Evolutionary conservation across 2,797 vertebrate species (phyloP).

Genomic region (Notamacropus eugenii): DNA sequence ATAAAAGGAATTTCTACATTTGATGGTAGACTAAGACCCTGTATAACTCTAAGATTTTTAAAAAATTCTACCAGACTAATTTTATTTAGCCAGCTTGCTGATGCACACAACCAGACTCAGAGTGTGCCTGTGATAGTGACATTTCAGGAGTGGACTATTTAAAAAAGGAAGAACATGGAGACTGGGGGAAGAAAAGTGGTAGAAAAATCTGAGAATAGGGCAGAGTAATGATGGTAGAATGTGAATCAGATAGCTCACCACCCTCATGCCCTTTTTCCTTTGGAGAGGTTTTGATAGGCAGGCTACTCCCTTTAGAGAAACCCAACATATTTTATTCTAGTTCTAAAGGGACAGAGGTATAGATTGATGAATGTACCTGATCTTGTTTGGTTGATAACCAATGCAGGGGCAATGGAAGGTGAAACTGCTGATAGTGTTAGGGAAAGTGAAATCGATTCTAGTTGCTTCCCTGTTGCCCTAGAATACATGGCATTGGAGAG

Average conservation of each 20-base stretch:
- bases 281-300: neutral
- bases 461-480: neutral
- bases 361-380: neutral
- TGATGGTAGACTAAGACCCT: neutral
- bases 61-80: neutral
- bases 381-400: neutral
- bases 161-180: neutral
- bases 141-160: neutral
- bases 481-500: neutral
- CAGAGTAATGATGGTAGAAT: neutral
- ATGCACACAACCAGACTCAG: neutral
- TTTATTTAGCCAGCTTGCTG: neutral
- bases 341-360: neutral
- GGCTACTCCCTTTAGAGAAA: neutral
- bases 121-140: neutral
- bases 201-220: neutral
- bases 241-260: neutral
- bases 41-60: neutral
- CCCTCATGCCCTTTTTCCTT: neutral
- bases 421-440: neutral
- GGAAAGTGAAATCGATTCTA: neutral
- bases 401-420: neutral
- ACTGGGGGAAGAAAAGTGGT: neutral
- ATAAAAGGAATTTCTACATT: neutral
- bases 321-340: neutral